phyloP scores from a whole-genome alignment of 1,140 invertebrate genomes.

The Polypedilum vanderplanki region DNA sequence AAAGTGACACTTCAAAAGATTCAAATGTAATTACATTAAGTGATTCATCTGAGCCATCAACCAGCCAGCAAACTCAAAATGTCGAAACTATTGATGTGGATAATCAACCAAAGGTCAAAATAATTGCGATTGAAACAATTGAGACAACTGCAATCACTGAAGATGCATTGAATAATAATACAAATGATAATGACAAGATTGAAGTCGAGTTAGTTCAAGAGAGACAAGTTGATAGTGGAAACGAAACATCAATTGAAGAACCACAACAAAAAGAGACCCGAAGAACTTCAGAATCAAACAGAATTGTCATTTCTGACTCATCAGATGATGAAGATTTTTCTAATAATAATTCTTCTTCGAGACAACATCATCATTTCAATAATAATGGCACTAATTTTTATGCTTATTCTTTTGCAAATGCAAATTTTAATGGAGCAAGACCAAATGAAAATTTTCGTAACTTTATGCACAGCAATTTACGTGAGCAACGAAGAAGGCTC shows the following conservation, averaged over 20 bases:
- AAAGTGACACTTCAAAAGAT: neutral
- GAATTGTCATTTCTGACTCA: constrained; percentile 15
- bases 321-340: constrained; percentile 10
- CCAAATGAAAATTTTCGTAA: too few species aligned
- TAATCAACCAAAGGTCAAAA: neutral
- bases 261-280: neutral
- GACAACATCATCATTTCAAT: too few species aligned
- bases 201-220: neutral
- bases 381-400: too few species aligned
- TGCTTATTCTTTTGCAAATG: neutral
- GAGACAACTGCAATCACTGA: neutral
- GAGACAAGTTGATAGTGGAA: neutral
- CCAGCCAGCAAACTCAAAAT: neutral
- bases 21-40: neutral
- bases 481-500: too few species aligned
- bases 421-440: neutral
- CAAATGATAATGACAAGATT: neutral
- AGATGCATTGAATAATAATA: neutral
- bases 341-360: too few species aligned
- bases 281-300: neutral
- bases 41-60: neutral
- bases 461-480: too few species aligned
- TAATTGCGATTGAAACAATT: neutral
- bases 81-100: neutral
- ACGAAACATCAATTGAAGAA: neutral